Conservation (phyloP, 2,113 vertebrate genomes). For the Apteryx owenii region DNA sequence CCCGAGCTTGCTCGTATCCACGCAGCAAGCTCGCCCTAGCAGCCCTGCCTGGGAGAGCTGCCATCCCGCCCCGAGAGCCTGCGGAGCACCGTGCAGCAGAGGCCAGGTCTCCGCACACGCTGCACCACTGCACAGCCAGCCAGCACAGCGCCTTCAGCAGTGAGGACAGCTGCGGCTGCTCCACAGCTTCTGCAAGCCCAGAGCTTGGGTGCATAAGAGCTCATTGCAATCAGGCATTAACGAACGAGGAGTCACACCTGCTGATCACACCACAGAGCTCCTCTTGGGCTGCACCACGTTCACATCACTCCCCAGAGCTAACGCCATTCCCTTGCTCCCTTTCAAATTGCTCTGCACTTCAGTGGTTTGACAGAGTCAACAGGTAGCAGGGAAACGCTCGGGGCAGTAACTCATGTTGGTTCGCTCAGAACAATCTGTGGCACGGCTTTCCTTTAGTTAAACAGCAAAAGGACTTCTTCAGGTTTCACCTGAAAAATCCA, state of each 20-base stretch:
- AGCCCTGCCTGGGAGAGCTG: background rate
- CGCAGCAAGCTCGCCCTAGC: background rate
- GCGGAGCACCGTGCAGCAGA: accelerated
- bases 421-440: background rate
- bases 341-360: accelerated
- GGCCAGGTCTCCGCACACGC: background rate
- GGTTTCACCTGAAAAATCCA: background rate
- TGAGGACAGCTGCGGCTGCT: background rate
- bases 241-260: background rate
- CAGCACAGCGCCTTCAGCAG: background rate
- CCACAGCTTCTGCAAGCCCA: background rate
- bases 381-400: accelerated
- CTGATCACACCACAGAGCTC: background rate
- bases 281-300: background rate
- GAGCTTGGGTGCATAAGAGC: background rate
- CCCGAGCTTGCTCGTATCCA: background rate
- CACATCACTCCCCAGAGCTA: accelerated
- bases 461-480: background rate
- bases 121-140: background rate
- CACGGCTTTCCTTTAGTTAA: background rate
- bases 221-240: background rate
- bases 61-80: accelerated
- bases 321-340: background rate
- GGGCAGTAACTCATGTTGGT: background rate
- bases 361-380: background rate